Evolutionary conservation across 1,140 invertebrate genomes (phyloP).

Genomic region (Pseudomyrmex pallidus): DNA sequence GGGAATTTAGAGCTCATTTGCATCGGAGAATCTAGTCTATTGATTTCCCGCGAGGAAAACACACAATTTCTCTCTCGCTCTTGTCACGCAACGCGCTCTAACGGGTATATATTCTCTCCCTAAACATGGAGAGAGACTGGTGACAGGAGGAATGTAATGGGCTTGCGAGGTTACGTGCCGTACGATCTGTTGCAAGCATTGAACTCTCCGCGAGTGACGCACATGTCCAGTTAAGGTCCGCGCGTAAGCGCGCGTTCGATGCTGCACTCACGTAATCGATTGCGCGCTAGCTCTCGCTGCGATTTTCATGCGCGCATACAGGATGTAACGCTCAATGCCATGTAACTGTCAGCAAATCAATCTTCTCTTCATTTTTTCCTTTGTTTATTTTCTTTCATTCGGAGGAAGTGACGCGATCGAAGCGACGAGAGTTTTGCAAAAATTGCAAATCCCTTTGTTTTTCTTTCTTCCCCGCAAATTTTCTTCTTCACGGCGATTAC

Average conservation of each 20-base stretch:
- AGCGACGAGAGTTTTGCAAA: too few relatives aligned
- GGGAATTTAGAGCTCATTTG: constrained; percentile 51
- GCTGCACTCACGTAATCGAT: constrained; percentile 54
- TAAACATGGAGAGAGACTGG: constrained; percentile 71
- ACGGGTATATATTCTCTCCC: constrained; percentile 58
- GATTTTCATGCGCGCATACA: constrained; percentile 24
- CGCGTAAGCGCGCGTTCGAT: constrained; percentile 31
- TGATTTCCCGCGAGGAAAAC: constrained; percentile 17
- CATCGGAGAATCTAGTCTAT: constrained; percentile 25
- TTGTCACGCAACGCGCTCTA: constrained; percentile 52
- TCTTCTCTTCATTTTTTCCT: too few relatives aligned
- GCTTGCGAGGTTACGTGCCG: constrained; percentile 26
- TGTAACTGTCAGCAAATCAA: too few relatives aligned
- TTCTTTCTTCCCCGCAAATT: too few relatives aligned
- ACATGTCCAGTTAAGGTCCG: constrained; percentile 63
- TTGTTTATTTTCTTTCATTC: too few relatives aligned
- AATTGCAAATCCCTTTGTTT: too few relatives aligned
- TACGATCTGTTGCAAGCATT: constrained; percentile 71
- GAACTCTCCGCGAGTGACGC: constrained; percentile 63
- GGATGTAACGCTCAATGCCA: constrained; percentile 6
- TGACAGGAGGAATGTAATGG: constrained; percentile 63
- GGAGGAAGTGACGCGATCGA: too few relatives aligned
- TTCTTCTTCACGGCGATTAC: too few relatives aligned
- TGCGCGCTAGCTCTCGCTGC: not conserved
- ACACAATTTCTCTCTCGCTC: constrained; percentile 20